Percentiles rank a stretch among this genome's conserved stretches.
These are phyloP conservation scores for Drosophila mettleri DNA, from an alignment of 2,888 invertebrate species.

Conservation along the genomic window DNA sequence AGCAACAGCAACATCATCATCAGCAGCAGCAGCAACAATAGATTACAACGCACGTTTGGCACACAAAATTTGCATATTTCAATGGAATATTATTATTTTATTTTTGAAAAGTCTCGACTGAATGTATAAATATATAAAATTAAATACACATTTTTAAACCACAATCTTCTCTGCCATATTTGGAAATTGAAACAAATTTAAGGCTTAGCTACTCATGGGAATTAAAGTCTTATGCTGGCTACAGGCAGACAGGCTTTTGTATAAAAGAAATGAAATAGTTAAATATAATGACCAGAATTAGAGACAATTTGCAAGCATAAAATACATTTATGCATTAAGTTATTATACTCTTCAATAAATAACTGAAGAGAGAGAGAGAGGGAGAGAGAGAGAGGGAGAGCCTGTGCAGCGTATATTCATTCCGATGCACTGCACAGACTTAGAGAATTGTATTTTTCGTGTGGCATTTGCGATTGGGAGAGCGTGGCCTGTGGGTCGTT, in stretches of 20 bases:
- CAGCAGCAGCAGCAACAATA: constrained; percentile 13
- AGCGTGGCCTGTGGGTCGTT: constrained; percentile 45
- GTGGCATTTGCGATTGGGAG: constrained; percentile 32
- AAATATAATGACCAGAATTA: too few species aligned
- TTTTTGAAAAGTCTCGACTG: not conserved
- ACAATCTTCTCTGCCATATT: not conserved
- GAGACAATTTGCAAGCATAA: too few species aligned
- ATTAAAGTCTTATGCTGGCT: not conserved
- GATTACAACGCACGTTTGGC: constrained; percentile 22
- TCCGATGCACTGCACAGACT: constrained; percentile 22
- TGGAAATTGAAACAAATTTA: not conserved
- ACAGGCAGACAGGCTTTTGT: not conserved
- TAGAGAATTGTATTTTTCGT: constrained; percentile 36
- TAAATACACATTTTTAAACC: not conserved
- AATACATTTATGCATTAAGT: not conserved
- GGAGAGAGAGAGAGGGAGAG: too few species aligned
- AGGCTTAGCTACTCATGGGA: not conserved
- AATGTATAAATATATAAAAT: constrained; percentile 9
- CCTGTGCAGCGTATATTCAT: constrained; percentile 19
- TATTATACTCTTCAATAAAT: too few species aligned
- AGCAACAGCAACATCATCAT: constrained; percentile 12
- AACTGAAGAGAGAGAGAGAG: too few species aligned
- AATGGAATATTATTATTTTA: constrained; percentile 13
- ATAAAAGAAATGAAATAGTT: not conserved
- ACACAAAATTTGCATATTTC: constrained; percentile 39